These are phyloP conservation scores for Colinus virginianus DNA, from an alignment of 2,113 vertebrate genomes.

Conservation along the genomic window DNA sequence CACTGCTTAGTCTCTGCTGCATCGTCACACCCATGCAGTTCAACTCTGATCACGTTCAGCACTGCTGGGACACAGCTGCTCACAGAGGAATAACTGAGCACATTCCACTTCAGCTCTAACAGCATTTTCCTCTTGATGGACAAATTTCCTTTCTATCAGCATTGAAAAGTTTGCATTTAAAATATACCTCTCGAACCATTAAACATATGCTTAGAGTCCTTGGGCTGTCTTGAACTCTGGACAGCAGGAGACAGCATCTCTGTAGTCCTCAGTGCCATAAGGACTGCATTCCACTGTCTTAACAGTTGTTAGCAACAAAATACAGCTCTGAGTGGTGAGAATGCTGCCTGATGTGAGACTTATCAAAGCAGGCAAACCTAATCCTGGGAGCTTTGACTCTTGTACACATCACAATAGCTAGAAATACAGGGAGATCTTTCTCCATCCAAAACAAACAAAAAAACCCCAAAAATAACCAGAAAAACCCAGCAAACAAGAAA, in stretches of 20 bases:
- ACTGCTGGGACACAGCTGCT: neutral
- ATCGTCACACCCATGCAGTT: neutral
- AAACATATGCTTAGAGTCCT: neutral
- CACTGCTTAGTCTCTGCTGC: neutral
- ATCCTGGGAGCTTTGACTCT: neutral
- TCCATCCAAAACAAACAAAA: neutral
- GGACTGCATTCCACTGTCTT: neutral
- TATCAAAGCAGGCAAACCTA: neutral
- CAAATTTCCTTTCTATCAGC: neutral
- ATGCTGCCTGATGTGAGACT: neutral
- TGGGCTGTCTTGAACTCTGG: neutral
- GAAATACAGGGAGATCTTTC: neutral
- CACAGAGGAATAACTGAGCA: neutral
- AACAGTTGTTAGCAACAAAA: neutral
- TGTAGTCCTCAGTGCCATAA: neutral
- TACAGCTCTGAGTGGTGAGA: neutral
- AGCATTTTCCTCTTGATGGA: conserved; percentile 18
- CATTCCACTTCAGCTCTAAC: conserved; percentile 6
- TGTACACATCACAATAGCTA: neutral
- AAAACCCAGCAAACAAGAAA: neutral
- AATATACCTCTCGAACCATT: neutral
- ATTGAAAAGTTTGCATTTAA: conserved; percentile 7
- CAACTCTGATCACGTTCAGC: neutral
- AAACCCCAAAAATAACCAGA: neutral
- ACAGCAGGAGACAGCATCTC: neutral